Percentiles rank a stretch among this genome's conserved stretches.
These are phyloP conservation scores for Sebastes kiyomatsui DNA, from an alignment of 2,797 vertebrate species.

Conservation along the genomic window DNA sequence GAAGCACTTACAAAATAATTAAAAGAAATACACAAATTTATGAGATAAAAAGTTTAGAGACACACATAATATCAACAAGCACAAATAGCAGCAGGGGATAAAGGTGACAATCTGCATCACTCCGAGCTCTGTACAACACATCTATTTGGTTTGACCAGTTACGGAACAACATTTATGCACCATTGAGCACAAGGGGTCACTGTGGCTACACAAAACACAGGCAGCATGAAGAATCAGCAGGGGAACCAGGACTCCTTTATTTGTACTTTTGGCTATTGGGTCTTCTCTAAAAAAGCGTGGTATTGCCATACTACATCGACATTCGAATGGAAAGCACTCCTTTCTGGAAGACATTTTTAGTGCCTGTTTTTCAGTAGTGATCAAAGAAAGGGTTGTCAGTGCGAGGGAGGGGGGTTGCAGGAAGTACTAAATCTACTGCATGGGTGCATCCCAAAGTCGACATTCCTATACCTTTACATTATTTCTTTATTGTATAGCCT, in stretches of 20 bases:
- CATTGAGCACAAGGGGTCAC: constrained; percentile 82
- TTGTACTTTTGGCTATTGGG: constrained; percentile 53
- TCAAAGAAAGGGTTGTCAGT: constrained; percentile 42
- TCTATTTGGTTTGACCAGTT: constrained; percentile 78
- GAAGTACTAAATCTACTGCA: constrained; percentile 39
- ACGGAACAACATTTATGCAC: constrained; percentile 81
- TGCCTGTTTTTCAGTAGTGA: constrained; percentile 48
- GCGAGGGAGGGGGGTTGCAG: constrained; percentile 19
- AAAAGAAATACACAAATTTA: constrained; percentile 21
- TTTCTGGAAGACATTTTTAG: constrained; percentile 78
- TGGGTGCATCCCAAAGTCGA: constrained; percentile 21
- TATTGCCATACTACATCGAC: constrained; percentile 69
- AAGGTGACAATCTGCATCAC: constrained; percentile 67
- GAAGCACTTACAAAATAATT: constrained; percentile 29
- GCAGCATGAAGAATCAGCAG: constrained; percentile 56
- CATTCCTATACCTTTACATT: constrained; percentile 7
- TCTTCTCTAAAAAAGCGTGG: constrained; percentile 60
- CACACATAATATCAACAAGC: constrained; percentile 71
- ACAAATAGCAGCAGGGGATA: constrained; percentile 72
- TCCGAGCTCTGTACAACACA: constrained; percentile 77
- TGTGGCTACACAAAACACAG: constrained; percentile 74
- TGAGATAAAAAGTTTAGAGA: constrained; percentile 36
- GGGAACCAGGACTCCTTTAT: constrained; percentile 52
- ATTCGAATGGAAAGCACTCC: constrained; percentile 55
- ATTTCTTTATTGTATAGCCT: constrained; percentile 33